Percentiles rank a stretch among this genome's conserved stretches.
Conservation (phyloP, 2,113 vertebrate species). For the Channa maculata region DNA sequence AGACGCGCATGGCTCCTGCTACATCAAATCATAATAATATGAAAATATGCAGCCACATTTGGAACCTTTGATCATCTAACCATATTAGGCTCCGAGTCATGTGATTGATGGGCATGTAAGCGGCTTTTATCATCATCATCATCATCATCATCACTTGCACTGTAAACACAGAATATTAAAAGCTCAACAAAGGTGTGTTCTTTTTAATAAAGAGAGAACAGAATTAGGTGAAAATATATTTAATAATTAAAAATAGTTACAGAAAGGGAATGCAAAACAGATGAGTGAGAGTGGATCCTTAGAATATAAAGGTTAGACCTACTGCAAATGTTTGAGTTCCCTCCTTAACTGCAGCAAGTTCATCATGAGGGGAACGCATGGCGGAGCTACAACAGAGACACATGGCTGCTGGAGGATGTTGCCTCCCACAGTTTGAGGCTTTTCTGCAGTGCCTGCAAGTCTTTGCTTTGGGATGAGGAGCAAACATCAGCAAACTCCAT, state of each 20-base stretch:
- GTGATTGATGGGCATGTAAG: not conserved
- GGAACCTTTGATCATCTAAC: constrained; percentile 11
- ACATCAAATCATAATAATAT: not conserved
- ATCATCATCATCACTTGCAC: not conserved
- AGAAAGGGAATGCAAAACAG: constrained; percentile 63
- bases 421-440: not conserved
- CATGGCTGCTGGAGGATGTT: constrained; percentile 12
- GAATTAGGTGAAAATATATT: constrained; percentile 78
- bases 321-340: constrained; percentile 60
- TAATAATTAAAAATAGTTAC: constrained; percentile 78
- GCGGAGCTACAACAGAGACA: constrained; percentile 18
- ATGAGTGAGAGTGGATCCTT: constrained; percentile 58
- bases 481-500: constrained; percentile 7
- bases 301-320: constrained; percentile 66
- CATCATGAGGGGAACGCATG: constrained; percentile 28
- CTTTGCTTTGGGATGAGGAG: not conserved
- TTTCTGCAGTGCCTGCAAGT: not conserved
- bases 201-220: constrained; percentile 35
- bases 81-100: constrained; percentile 31
- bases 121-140: not conserved
- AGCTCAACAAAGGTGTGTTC: not conserved
- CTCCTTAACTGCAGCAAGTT: constrained; percentile 58
- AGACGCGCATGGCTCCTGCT: constrained; percentile 4
- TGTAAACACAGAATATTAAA: not conserved
- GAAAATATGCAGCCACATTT: not conserved